These are phyloP conservation scores for Aldrovandia affinis DNA, from an alignment of 2,797 vertebrate species.

Conservation along the genomic window DNA sequence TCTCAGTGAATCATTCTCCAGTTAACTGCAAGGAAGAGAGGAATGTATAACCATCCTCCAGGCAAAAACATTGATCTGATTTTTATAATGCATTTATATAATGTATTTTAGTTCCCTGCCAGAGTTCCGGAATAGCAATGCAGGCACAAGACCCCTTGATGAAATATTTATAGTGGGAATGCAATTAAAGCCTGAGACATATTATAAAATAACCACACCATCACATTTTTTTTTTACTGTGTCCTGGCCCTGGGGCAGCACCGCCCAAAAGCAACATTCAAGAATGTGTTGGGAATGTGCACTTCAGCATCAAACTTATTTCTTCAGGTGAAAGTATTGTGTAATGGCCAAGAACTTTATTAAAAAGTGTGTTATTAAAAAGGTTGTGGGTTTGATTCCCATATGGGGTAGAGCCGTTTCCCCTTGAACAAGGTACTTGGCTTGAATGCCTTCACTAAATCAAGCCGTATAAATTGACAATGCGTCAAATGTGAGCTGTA, in stretches of 20 bases:
- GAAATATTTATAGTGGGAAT: background rate
- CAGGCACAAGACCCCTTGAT: slow-evolving; percentile 6
- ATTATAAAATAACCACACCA: background rate
- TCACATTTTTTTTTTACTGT: too few relatives aligned
- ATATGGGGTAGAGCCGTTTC: background rate
- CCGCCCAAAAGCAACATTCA: background rate
- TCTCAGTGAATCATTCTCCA: background rate
- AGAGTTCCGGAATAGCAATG: background rate
- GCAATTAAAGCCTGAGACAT: background rate
- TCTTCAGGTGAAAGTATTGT: background rate
- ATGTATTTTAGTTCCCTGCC: slow-evolving; percentile 7
- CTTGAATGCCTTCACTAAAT: background rate
- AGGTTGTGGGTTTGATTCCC: background rate
- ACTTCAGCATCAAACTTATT: background rate
- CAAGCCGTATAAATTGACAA: background rate
- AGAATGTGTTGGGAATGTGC: background rate
- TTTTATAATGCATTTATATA: slow-evolving; percentile 19
- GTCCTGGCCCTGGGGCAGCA: background rate
- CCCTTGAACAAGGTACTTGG: background rate
- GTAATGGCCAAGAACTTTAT: too few relatives aligned
- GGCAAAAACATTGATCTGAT: background rate
- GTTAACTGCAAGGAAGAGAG: background rate
- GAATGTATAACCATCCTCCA: background rate
- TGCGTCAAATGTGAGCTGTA: background rate
- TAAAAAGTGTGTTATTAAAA: background rate